Evolutionary conservation across 2,113 vertebrate genomes (phyloP), one percentile per base, ranked within the genome.

Genomic region (Amazona guildingii): DNA sequence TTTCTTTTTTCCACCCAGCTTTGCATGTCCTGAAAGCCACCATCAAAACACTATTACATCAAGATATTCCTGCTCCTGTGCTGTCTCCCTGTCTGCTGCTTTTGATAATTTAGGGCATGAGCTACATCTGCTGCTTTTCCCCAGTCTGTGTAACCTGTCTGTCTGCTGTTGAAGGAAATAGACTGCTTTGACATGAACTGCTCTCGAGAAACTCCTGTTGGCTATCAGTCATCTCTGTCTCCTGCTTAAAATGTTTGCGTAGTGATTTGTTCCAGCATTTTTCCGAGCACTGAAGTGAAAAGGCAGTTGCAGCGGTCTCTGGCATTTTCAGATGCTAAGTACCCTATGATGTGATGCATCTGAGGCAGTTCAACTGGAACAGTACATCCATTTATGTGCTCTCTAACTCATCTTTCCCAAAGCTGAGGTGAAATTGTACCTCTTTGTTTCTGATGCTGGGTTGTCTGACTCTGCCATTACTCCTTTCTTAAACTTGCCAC

Each of bases 211-310:
- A 83, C 1, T 23, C 24, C 4, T 27, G 39, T 18, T 93, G 82
- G 44, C 70, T 43, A 82, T 95, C 88, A 39, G 48, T 92, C 92
- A 87, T 64, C 81, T 83, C 70, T 76, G 76, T 49, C 66, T 90
- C 63, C 88, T 77, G 18, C 75, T 86, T 48, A 35, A 80, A 19
- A 64, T 80, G 59, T 86, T 93, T 92, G 70, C 83, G 49, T 25
- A 85, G 44, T 57, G 81, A 69, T 83, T 83, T 79, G 17, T 90
- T 91, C 66, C 73, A 87, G 66, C 54, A 5, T 89, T 96, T 97
- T 97, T 88, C 90, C 85, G 83, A 87, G 94, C 90, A 90, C 41
- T 73, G 78, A 70, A 89, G 31, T 49, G 89, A 61, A 64, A 78
- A 91, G 70, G 78, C 82, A 75, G 31, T 52, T 87, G 78, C 92